Base-by-base conservation (phyloP, 2,113 vertebrate genomes). In the Arizona elegans region DNA sequence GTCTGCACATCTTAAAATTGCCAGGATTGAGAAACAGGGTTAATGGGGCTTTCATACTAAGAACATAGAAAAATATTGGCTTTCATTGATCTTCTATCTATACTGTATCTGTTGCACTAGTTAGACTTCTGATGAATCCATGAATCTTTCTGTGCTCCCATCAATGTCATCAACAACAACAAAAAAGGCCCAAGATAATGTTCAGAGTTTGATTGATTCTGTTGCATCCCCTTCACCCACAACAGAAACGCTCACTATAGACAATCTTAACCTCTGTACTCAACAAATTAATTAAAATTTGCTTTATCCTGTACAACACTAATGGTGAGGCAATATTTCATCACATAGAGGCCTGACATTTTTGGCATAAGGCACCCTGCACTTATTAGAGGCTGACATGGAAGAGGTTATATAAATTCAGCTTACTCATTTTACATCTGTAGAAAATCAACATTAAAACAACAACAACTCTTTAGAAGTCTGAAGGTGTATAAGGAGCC, bases 281-380 rank as follows among this genome's bases (percentile, higher is more conserved):
- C 24, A 58, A 91, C 24, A 86, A 86, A 86, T 56, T 86, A 86
- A 58, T 90, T 90, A 90, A 90, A 29, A 86, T 91, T 56, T 58
- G 8, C 29, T 90, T 17, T 90, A 53, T 90, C 70, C 29, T 90
- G 52, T 75, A 54, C 26, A 90, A 90, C 90, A 75, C 23, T 50
- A 53, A 75, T 90, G 54, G 53, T 50, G 54, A 91, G 54, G 75
- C 19, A 43, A 86, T 91, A 91, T 47, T 56, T 86, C 54, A 91
- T 91, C 75, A 86, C 23, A 91, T 47, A 86, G 86, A 58, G 3
- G 54, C 33, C 62, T 86, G 54, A 21, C 53, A 53, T 86, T 86
- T 86, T 58, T 91, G 52, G 70, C 70, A 91, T 85, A 33, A 85
- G 70, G 53, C 53, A 56, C 53, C 13, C 54, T 43, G 33, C 33